Percentiles rank a stretch among this genome's conserved stretches.
These are phyloP conservation scores for Marronus borbonicus DNA, from an alignment of 2,888 invertebrate genomes.

Conservation along the genomic window DNA sequence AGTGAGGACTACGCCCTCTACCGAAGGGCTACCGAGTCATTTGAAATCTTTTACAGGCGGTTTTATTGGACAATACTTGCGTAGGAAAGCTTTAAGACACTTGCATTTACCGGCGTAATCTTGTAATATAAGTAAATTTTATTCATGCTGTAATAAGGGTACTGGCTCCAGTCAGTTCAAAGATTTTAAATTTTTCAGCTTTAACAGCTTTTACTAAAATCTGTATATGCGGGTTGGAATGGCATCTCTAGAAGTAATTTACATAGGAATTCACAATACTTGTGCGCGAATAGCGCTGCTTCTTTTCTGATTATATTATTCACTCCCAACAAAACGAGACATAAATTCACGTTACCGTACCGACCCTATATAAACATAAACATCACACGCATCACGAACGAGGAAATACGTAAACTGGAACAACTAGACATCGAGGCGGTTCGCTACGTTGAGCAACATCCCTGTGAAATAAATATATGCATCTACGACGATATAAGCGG, in stretches of 20 bases:
- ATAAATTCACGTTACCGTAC: conserved; percentile 15
- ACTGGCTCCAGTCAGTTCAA: too few species aligned
- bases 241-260: neutral
- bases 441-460: neutral
- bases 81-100: too few species aligned
- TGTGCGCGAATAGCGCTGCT: neutral
- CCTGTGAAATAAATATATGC: conserved; percentile 9
- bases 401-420: conserved; percentile 32
- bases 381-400: conserved; percentile 33
- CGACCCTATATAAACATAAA: conserved; percentile 25
- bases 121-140: too few species aligned
- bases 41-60: too few species aligned
- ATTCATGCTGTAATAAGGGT: too few species aligned
- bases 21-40: too few species aligned
- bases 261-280: neutral
- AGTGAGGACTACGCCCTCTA: too few species aligned
- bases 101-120: too few species aligned
- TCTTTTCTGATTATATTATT: neutral
- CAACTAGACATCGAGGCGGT: conserved; percentile 16
- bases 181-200: too few species aligned
- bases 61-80: too few species aligned
- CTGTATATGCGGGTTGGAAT: neutral
- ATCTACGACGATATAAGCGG: conserved; percentile 12
- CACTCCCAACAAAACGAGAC: neutral
- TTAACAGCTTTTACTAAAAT: too few species aligned